Percentiles rank a stretch among this genome's conserved stretches.
Evolutionary conservation across 2,888 invertebrate species (phyloP).

Genomic region (Catocala nupta): DNA sequence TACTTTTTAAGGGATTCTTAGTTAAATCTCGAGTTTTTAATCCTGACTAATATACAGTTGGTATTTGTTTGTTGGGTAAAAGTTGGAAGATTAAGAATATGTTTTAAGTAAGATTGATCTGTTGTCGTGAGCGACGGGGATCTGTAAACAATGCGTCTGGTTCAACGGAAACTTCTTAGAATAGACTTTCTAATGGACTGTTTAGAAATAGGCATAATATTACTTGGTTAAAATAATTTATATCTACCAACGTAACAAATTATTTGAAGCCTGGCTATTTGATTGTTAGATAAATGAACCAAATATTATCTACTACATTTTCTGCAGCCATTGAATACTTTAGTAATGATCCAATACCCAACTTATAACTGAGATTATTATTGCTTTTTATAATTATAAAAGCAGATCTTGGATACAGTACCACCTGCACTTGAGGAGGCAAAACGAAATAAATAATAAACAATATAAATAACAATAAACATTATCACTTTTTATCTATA

Average conservation of each 20-base stretch:
- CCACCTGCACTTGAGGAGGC: no score
- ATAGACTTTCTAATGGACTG: neutral
- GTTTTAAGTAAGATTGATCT: slow-evolving; percentile 3
- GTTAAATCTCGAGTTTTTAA: neutral
- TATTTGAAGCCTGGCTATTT: no score
- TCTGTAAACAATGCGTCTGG: slow-evolving; percentile 7
- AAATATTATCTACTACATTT: no score
- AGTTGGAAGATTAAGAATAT: slow-evolving; percentile 6
- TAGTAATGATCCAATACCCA: no score
- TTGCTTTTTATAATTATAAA: no score
- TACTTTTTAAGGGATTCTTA: slow-evolving; percentile 9
- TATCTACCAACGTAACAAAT: neutral
- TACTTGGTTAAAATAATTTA: neutral
- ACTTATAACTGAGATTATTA: no score
- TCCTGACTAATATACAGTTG: slow-evolving; percentile 8
- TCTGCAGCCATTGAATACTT: no score
- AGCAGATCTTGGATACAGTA: no score
- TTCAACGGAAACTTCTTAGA: slow-evolving; percentile 9
- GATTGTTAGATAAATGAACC: no score
- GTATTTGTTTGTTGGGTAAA: slow-evolving; percentile 8
- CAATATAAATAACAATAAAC: no score
- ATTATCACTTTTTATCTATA: no score
- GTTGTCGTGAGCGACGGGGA: slow-evolving; percentile 11
- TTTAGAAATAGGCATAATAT: slow-evolving; percentile 5
- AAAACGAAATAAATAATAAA: no score